Evolutionary conservation across 2,113 vertebrate genomes (phyloP), one percentile per base, ranked within the genome.

Genomic region (Argyrosomus japonicus): DNA sequence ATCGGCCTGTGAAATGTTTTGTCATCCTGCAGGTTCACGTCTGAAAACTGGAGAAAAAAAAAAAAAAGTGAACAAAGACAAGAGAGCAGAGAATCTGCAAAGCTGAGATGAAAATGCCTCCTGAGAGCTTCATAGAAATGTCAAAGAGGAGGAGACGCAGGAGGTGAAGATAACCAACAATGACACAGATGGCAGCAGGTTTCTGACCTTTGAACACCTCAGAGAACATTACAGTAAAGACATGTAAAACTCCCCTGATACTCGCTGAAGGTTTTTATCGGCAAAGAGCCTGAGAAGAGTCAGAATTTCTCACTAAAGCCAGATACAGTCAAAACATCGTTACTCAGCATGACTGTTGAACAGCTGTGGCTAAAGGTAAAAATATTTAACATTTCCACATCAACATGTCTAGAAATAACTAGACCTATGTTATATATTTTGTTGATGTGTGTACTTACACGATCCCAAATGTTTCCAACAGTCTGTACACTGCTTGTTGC

Each of bases 121-220:
- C 21, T 19, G 50, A 63, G 75, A 36, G 79, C 43, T 58, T 74
- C 32, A 7, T 50, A 43, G 40, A 73, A 81, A 81, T 67, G 78
- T 80, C 78, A 81, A 6, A 25, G 69, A 73, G 36, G 50, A 36
- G 61, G 78, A 48, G 68, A 48, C 21, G 15, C 29, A 2, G 68
- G 32, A 58, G n/a, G 58, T 56, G 58, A 71, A 63, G 77, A 81
- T 81, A 81, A 80, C 60, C 51, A 25, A 60, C 62, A 80, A 73
- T 80, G 78, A 73, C 68, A 80, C 69, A 67, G 62, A 50, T 40
- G 62, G 51, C 14, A 12, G 62, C 61, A 58, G 61, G 53, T 67
- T 81, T 74, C 50, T 74, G 79, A 81, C 79, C 79, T 74, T 74
- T 81, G 62, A 60, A 81, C 45, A 70, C 69, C 21, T 81, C 69